phyloP scores from a whole-genome alignment of 1,140 invertebrate genomes.

The Drosophila pseudoananassae region DNA sequence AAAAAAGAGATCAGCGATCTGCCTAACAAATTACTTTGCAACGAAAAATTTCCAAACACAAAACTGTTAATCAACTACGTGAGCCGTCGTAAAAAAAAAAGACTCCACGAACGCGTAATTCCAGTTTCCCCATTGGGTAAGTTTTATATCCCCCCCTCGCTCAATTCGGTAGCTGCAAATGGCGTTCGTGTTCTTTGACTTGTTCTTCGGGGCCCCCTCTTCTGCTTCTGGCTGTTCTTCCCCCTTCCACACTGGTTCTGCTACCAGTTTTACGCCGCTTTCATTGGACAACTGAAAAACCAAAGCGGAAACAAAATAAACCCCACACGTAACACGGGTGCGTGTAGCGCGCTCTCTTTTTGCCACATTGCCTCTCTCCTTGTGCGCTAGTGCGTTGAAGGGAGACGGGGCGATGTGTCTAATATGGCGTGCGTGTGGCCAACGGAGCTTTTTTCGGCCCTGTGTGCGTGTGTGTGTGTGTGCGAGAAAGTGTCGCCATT shows the following conservation, averaged over 20 bases:
- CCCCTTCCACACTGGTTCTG: constrained; percentile 36
- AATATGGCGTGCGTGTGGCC: constrained; percentile 55
- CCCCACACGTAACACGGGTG: constrained; percentile 47
- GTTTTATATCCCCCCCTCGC: constrained; percentile 30
- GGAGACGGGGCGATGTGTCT: constrained; percentile 35
- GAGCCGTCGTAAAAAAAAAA: neutral
- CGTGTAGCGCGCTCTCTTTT: constrained; percentile 33
- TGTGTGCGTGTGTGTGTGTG: constrained; percentile 23
- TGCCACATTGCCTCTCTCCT: constrained; percentile 3
- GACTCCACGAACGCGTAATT: constrained; percentile 40
- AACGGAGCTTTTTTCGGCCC: constrained; percentile 40
- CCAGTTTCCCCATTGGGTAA: constrained; percentile 64
- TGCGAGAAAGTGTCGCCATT: constrained; percentile 46
- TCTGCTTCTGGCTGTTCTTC: constrained; percentile 9
- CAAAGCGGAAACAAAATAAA: constrained; percentile 6
- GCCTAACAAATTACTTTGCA: constrained; percentile 12
- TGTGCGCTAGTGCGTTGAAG: constrained; percentile 23
- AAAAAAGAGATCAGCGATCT: constrained; percentile 1
- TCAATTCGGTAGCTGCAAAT: constrained; percentile 43
- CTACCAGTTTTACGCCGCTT: constrained; percentile 83
- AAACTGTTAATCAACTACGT: constrained; percentile 4
- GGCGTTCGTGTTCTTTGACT: constrained; percentile 46
- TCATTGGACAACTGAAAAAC: constrained; percentile 69
- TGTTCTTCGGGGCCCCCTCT: constrained; percentile 16
- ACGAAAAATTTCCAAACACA: constrained; percentile 7